These are phyloP conservation scores for Tribolium castaneum DNA, from an alignment of 1,140 invertebrate genomes.

Conservation along the genomic window DNA sequence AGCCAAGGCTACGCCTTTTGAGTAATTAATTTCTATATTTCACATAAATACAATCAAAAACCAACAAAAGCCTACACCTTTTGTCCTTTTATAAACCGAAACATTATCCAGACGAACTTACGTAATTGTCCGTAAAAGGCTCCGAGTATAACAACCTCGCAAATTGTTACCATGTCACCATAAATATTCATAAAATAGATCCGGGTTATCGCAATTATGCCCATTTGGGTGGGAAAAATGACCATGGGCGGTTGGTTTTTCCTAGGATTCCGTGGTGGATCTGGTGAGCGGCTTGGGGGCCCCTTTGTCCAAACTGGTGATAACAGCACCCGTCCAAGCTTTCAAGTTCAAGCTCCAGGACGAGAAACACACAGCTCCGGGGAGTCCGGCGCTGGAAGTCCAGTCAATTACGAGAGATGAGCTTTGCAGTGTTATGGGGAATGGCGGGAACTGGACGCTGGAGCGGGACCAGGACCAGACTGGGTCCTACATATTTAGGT, in stretches of 20 bases:
- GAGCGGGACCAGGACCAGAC: conserved; percentile 84
- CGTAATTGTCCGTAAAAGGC: conserved; percentile 23
- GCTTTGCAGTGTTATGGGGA: conserved; percentile 72
- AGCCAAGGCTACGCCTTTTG: neutral
- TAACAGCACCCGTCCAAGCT: conserved; percentile 76
- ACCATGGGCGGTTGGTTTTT: conserved; percentile 21
- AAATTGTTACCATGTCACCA: conserved; percentile 23
- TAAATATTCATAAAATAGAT: conserved; percentile 33
- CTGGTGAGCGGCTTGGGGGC: conserved; percentile 78
- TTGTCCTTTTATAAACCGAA: conserved; percentile 7
- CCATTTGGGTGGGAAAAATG: conserved; percentile 9
- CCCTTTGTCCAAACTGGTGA: conserved; percentile 74
- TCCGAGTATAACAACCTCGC: conserved; percentile 29
- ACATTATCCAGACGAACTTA: conserved; percentile 4
- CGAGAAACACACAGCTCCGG: conserved; percentile 74
- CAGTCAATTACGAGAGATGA: conserved; percentile 69
- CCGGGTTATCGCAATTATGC: conserved; percentile 25
- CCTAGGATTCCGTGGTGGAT: conserved; percentile 81
- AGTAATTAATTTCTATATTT: neutral
- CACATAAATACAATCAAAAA: conserved; percentile 5
- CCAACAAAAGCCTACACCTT: conserved; percentile 8
- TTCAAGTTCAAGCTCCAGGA: conserved; percentile 75
- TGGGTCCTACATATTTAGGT: conserved; percentile 80
- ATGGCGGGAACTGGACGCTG: conserved; percentile 76
- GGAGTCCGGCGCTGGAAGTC: conserved; percentile 70